phyloP scores from a whole-genome alignment of 2,888 invertebrate genomes.

The Sarcophaga subvicina region DNA sequence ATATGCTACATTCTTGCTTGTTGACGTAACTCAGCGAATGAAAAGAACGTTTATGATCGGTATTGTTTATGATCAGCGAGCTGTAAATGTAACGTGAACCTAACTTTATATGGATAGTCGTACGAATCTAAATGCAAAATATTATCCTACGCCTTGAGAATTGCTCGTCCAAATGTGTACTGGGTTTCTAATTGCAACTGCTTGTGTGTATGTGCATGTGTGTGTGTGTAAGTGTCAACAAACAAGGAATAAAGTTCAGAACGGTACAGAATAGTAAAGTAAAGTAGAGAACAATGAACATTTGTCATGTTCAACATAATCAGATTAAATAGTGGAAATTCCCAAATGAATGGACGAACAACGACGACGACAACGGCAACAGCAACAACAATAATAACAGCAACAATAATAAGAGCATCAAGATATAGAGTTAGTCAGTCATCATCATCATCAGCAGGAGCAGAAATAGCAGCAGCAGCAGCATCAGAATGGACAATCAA shows the following conservation, averaged over 20 bases:
- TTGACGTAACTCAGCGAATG: too few relatives aligned
- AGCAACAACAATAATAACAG: constrained; percentile 22
- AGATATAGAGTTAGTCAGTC: neutral
- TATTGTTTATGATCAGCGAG: too few relatives aligned
- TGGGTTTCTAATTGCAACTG: neutral
- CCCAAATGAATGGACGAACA: constrained; percentile 64
- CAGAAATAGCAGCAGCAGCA: neutral
- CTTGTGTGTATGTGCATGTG: neutral
- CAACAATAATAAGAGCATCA: constrained; percentile 10
- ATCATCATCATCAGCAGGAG: neutral
- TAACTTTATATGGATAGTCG: too few relatives aligned
- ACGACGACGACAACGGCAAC: constrained; percentile 18
- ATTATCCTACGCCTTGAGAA: too few relatives aligned
- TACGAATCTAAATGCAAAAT: too few relatives aligned
- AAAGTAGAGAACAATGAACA: constrained; percentile 59
- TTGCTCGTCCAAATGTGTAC: too few relatives aligned
- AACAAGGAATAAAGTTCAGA: neutral
- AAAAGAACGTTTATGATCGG: too few relatives aligned
- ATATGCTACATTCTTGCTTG: too few relatives aligned
- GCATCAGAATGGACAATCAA: constrained; percentile 54
- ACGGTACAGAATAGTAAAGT: constrained; percentile 1
- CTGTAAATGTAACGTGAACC: too few relatives aligned
- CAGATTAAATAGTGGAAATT: constrained; percentile 70
- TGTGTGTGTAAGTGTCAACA: neutral
- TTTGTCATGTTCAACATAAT: constrained; percentile 69